Percentiles rank a stretch among this genome's conserved stretches.
phyloP scores from a whole-genome alignment of 2,113 vertebrate genomes.

The Grantiella picta region DNA sequence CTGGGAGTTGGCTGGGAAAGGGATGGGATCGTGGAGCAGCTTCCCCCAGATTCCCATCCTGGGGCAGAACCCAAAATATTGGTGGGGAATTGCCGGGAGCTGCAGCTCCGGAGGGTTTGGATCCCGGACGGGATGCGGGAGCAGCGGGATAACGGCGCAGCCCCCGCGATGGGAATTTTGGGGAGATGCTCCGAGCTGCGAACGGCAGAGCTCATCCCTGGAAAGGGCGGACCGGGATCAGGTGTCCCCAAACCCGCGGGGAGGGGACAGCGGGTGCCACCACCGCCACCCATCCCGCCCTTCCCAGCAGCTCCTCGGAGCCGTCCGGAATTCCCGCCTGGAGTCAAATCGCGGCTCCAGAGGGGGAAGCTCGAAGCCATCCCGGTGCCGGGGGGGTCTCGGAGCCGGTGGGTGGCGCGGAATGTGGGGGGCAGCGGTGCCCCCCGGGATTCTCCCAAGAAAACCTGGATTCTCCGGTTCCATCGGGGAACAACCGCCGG shows the following conservation, averaged over 20 bases:
- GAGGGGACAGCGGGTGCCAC: not conserved
- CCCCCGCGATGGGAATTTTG: not conserved
- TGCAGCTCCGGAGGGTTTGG: not conserved
- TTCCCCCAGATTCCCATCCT: fast-evolving
- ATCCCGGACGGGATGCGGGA: fast-evolving
- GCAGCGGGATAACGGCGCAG: fast-evolving
- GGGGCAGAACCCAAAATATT: too few species aligned
- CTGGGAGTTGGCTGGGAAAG: not conserved
- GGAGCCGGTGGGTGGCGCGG: too few species aligned
- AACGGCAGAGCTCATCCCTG: not conserved
- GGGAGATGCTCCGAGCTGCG: not conserved
- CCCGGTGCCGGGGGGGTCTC: not conserved
- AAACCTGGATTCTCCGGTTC: not conserved
- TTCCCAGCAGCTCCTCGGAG: not conserved
- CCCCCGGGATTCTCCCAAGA: not conserved
- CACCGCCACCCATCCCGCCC: not conserved
- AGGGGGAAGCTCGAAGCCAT: not conserved
- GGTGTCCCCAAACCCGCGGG: not conserved
- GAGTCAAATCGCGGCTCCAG: not conserved
- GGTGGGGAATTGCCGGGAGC: too few species aligned
- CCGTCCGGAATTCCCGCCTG: not conserved
- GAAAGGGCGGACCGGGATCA: fast-evolving
- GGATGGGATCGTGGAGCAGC: fast-evolving
- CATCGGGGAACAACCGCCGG: fast-evolving
- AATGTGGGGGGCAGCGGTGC: not conserved